Base-by-base conservation (phyloP, 2,888 invertebrate genomes). In the Cheilosia soror region DNA sequence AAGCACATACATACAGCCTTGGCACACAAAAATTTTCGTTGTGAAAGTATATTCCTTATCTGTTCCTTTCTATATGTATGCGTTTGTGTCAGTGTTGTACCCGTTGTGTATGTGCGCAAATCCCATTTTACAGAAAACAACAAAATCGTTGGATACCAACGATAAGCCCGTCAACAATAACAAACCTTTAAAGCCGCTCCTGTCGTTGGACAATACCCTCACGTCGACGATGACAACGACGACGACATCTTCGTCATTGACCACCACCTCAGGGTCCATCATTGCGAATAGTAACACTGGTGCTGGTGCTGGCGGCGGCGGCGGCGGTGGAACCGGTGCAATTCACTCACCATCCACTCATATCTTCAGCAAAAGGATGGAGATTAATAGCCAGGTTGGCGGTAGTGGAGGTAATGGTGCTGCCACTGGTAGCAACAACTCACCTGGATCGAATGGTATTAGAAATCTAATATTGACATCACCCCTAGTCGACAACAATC, bases 61-160 rank as follows among this genome's bases (percentile, higher is more conserved):
- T 76, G 4, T 51, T 4, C 37, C 11, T 37, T 7, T 53, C 3
- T 76, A 15, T 49, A 15, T 71, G 44, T 77, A 20, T 82, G 58
- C 69, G 15, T 82, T 51, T 66, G 53, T 49, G 25, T 62, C 37
- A 29, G 51, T 65, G 51, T 71, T 63, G 68, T 80, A 62, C 63
- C 65, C 49, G 58, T 69, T 76, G 53, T 77, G 53, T 55, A 44
- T 68, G 60, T 73, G 81, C 29, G 72, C 81, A 76, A 73, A 79
- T 79, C 75, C 63, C 58, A 63, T 78, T 86, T 89, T 90, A 37
- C 90, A 92, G 92, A 92, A 92, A 90, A 89, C 89, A 87, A 90
- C 90, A 68, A 92, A 92, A 89, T 92, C 92, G 49, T 88, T 92
- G 88, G 92, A 92, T 88, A 90, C 91, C 55, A 91, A 89, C 84